These are phyloP conservation scores for Dicrurus megarhynchus DNA, from an alignment of 2,113 vertebrate species.

Conservation along the genomic window DNA sequence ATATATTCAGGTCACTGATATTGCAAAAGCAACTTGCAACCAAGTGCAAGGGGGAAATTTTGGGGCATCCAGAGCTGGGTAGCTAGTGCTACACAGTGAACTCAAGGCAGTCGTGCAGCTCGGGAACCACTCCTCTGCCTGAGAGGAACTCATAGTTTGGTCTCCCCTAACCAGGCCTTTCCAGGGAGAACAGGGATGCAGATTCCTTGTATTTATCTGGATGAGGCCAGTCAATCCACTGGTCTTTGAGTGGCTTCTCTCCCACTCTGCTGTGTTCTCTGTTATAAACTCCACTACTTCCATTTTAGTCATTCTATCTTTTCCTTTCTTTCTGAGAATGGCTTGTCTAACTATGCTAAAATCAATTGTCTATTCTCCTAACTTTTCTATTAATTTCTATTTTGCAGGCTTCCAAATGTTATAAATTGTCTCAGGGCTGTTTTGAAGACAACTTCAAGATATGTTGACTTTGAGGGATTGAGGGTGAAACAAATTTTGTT, in stretches of 20 bases:
- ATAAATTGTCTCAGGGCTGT: not conserved
- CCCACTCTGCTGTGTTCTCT: not conserved
- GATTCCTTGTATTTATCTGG: not conserved
- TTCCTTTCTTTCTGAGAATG: not conserved
- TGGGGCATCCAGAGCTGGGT: not conserved
- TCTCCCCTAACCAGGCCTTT: not conserved
- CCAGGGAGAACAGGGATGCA: not conserved
- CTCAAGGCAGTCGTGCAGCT: not conserved
- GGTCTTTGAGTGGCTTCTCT: not conserved
- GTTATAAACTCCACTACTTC: not conserved
- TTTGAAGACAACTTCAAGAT: not conserved
- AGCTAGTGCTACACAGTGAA: not conserved
- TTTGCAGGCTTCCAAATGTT: not conserved
- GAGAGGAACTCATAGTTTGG: not conserved
- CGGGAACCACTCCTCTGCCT: not conserved
- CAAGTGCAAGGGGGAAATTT: conserved; percentile 17
- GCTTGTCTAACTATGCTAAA: not conserved
- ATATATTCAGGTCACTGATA: conserved; percentile 68
- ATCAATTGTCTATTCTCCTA: not conserved
- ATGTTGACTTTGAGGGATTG: not conserved
- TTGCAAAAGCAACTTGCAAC: conserved; percentile 32
- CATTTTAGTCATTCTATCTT: not conserved
- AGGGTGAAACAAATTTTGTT: not conserved
- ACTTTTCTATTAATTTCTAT: not conserved
- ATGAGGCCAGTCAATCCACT: not conserved